Base-by-base conservation (phyloP, 2,113 vertebrate species). In the Alces alces region DNA sequence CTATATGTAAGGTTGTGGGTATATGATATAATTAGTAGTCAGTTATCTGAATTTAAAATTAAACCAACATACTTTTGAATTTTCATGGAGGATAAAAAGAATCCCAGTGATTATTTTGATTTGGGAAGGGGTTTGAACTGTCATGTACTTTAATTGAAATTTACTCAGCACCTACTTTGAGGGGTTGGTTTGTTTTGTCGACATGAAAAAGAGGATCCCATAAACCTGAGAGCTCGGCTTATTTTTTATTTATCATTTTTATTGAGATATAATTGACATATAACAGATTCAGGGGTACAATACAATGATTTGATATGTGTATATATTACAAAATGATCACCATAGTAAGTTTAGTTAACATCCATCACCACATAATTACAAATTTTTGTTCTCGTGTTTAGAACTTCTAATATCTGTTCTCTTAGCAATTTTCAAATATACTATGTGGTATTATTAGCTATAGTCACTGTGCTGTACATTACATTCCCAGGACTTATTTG, bases 1-100 rank as follows among this genome's bases (percentile, higher is more conserved):
- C n/a, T 50, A 10, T 55, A 87, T 47, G 60, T 66, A 76, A 84
- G 33, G 8, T 55, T 88, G 12, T 33, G 60, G 9, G 2, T 79
- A 0, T 86, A n/a, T 73, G 8, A 92, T 43, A 45, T 36, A 52
- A 4, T 66, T 84, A 82, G 60, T 54, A 2, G 85, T 70, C 33
- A 83, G 19, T 89, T 96, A 64, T n/a, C 28, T 84, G 52, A 87
- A 87, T 61, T 95, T 79, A 83, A 92, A 93, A 82, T 45, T 83
- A 86, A 96, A 60, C 39, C 6, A 64, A 92, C 89, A 89, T 79
- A 36, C 45, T 78, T 76, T 43, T 27, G 27, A 57, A 84, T 73
- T 87, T 89, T 95, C 9, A 86, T 60, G 13, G 57, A 91, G 91
- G 92, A 30, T 57, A 45, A 52, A 80, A 90, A 89, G 52, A 54